Percentiles rank a stretch among this genome's conserved stretches.
phyloP scores from a whole-genome alignment of 2,888 invertebrate species.

The Epinotia bilunana region DNA sequence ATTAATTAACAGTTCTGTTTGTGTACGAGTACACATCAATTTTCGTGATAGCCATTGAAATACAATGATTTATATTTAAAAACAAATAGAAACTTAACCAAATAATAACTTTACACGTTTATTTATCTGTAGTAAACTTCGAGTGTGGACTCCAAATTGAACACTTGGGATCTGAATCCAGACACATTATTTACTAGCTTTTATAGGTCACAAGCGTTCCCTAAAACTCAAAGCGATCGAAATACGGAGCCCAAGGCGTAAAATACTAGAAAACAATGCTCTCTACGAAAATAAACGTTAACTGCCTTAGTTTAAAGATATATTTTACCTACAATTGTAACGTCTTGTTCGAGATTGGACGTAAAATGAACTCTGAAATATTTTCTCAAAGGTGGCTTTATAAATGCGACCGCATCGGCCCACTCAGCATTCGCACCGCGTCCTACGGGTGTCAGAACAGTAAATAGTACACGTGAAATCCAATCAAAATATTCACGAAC shows the following conservation, averaged over 20 bases:
- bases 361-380: background rate
- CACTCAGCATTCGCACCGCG: constrained; percentile 19
- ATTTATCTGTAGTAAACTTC: background rate
- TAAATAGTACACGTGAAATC: constrained; percentile 47
- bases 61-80: too few relatives aligned
- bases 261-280: background rate
- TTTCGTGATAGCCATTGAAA: too few relatives aligned
- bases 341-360: background rate
- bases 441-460: constrained; percentile 20
- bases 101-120: background rate
- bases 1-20: too few relatives aligned
- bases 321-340: background rate
- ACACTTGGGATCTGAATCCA: background rate
- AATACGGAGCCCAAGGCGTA: background rate
- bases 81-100: too few relatives aligned
- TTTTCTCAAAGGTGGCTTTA: background rate
- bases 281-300: background rate
- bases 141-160: background rate
- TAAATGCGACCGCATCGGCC: background rate
- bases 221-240: background rate
- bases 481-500: constrained; percentile 55
- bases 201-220: constrained; percentile 5
- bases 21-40: too few relatives aligned
- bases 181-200: constrained; percentile 8
- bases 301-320: background rate